These are phyloP conservation scores for human (Homo sapiens) DNA, from an alignment of 2,113 vertebrate genomes.

Conservation along the genomic window GRCh38 chr2:37189501-37190000, in stretches of 20 bases:
- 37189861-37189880: background rate
- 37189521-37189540: too few species aligned
- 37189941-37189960: background rate
- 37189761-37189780: background rate
- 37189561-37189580: too few species aligned
- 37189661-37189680: too few species aligned
- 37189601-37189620: too few species aligned
- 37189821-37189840: background rate
- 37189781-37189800: background rate
- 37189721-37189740: background rate
- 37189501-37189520: too few species aligned
- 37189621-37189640: too few species aligned
- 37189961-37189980: background rate
- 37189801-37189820: background rate
- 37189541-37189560: too few species aligned
- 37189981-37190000: background rate
- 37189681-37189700: too few species aligned
- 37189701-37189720: too few species aligned
- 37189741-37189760: background rate
- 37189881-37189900: background rate
- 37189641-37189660: too few species aligned
- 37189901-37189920: background rate
- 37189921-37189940: background rate
- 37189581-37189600: too few species aligned
- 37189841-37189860: background rate